These are phyloP conservation scores for Hemicrepidius hirtus DNA, from an alignment of 2,888 invertebrate genomes.

Conservation along the genomic window DNA sequence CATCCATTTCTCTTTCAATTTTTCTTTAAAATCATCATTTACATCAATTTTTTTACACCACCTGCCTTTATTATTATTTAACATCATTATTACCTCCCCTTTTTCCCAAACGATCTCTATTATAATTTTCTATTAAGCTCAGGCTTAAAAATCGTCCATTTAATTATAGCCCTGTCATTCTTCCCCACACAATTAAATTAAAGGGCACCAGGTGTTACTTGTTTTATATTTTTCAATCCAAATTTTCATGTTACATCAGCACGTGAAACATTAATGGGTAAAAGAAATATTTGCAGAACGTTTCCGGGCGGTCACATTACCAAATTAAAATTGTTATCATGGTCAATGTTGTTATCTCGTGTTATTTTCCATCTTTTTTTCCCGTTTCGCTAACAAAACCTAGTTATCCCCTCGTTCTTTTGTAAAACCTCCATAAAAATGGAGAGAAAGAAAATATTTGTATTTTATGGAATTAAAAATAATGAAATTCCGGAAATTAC, in stretches of 20 bases:
- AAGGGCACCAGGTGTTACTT: slow-evolving; percentile 1
- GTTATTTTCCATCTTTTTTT: neutral
- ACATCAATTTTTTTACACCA: slow-evolving; percentile 15
- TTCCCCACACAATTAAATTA: neutral
- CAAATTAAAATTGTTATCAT: slow-evolving; percentile 25
- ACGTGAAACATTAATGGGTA: neutral
- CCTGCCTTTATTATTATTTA: slow-evolving; percentile 17
- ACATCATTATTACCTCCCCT: neutral
- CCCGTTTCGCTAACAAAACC: neutral
- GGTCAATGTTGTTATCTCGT: slow-evolving; percentile 11
- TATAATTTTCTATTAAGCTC: slow-evolving; percentile 4
- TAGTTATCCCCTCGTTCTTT: neutral
- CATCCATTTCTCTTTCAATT: slow-evolving; percentile 9
- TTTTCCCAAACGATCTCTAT: neutral
- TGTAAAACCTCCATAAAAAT: neutral
- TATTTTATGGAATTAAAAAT: slow-evolving; percentile 17
- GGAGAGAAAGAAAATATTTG: slow-evolving; percentile 7
- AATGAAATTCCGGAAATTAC: slow-evolving; percentile 13
- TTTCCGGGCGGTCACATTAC: slow-evolving; percentile 10
- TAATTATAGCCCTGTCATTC: neutral
- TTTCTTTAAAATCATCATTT: slow-evolving; percentile 7
- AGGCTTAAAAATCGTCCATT: neutral
- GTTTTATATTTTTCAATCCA: neutral
- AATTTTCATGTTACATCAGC: neutral
- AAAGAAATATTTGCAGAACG: slow-evolving; percentile 7